Conservation (phyloP, 2,797 vertebrate species). For the Gadopsis bispinosus region DNA sequence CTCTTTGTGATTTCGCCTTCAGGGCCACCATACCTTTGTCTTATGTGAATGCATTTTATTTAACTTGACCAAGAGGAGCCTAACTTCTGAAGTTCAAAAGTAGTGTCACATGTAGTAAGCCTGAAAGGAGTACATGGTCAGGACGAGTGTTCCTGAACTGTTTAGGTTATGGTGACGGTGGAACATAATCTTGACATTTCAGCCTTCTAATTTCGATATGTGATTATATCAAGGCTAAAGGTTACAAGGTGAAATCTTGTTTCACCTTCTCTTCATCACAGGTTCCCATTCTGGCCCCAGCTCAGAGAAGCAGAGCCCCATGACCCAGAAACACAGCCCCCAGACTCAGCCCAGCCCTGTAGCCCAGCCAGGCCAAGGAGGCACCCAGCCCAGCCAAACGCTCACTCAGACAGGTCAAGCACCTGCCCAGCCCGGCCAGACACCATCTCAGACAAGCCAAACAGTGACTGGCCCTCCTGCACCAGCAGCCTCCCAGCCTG, state of each 20-base stretch:
- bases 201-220: neutral
- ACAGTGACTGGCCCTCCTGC: constrained; percentile 69
- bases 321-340: constrained; percentile 96
- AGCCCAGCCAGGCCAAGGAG: constrained; percentile 86
- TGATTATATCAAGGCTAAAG: neutral
- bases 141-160: neutral
- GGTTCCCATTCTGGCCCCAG: constrained; percentile 94
- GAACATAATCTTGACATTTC: constrained; percentile 8
- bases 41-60: constrained; percentile 3
- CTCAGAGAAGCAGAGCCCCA: constrained; percentile 98
- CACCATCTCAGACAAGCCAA: constrained; percentile 73
- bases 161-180: neutral
- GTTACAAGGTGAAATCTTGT: neutral
- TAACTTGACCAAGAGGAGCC: neutral
- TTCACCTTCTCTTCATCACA: constrained; percentile 58
- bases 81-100: constrained; percentile 14
- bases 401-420: constrained; percentile 72
- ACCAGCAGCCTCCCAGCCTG: constrained; percentile 70
- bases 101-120: neutral
- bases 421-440: constrained; percentile 69
- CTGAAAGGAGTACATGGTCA: neutral
- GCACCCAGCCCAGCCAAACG: constrained; percentile 71
- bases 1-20: too few species aligned
- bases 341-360: constrained; percentile 91
- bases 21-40: neutral